phyloP scores from a whole-genome alignment of 2,113 vertebrate species.

The Tretioscincus oriximinensis region DNA sequence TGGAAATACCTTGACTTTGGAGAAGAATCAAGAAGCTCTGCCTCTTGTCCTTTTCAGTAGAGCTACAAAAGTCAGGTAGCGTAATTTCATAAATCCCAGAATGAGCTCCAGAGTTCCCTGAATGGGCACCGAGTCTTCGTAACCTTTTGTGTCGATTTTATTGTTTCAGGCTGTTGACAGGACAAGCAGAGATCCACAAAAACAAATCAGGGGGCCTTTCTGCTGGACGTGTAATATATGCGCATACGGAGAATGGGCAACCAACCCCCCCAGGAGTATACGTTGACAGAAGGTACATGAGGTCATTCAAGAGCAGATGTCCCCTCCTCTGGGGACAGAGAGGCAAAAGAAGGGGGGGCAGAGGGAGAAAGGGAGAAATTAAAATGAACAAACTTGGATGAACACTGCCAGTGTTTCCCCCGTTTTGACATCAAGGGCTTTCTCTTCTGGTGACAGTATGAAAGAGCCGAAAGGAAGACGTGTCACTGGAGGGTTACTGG shows the following conservation, averaged over 20 bases:
- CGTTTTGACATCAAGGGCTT: slow-evolving; percentile 34
- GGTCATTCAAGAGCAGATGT: slow-evolving; percentile 73
- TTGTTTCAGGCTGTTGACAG: slow-evolving; percentile 48
- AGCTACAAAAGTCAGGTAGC: neutral
- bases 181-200: slow-evolving; percentile 60
- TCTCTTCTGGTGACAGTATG: slow-evolving; percentile 62
- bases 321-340: slow-evolving; percentile 69
- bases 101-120: neutral
- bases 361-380: neutral
- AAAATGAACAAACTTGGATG: slow-evolving; percentile 66
- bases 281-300: slow-evolving; percentile 60
- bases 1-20: neutral
- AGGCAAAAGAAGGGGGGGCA: slow-evolving; percentile 31
- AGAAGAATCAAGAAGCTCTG: neutral
- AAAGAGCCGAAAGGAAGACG: slow-evolving; percentile 37
- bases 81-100: neutral
- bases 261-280: slow-evolving; percentile 53
- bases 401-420: slow-evolving; percentile 61
- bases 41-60: neutral
- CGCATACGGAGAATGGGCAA: slow-evolving; percentile 62
- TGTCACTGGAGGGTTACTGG: slow-evolving; percentile 39
- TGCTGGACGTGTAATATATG: slow-evolving; percentile 63
- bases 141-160: slow-evolving; percentile 51
- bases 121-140: no score
- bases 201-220: slow-evolving; percentile 63